A percentile compares a stretch with the other conserved stretches of the same genome.
These are phyloP conservation scores for Sebastes melanostomus DNA, from an alignment of 2,797 vertebrate genomes.

Conservation along the genomic window DNA sequence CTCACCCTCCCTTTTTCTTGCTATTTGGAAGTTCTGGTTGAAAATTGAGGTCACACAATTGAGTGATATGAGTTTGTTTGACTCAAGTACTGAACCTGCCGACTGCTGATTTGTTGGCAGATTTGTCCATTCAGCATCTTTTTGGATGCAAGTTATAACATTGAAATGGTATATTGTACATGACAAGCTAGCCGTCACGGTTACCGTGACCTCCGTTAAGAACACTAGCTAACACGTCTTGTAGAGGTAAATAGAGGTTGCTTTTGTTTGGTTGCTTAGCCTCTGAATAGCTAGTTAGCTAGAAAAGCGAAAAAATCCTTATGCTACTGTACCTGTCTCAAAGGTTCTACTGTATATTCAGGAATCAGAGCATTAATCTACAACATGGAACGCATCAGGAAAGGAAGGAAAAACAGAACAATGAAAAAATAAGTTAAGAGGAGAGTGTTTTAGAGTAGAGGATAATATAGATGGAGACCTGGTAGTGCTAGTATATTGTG, in stretches of 20 bases:
- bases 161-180: background rate
- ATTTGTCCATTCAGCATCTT: background rate
- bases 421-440: too few relatives aligned
- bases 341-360: background rate
- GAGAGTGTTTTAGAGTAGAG: too few relatives aligned
- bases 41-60: constrained; percentile 33
- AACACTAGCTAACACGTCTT: background rate
- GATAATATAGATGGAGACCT: too few relatives aligned
- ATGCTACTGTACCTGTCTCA: too few relatives aligned
- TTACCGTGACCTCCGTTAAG: background rate
- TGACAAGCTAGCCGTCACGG: too few relatives aligned
- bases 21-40: constrained; percentile 26
- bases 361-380: too few relatives aligned
- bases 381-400: too few relatives aligned
- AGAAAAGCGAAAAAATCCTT: too few relatives aligned
- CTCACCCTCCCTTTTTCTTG: background rate
- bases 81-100: background rate
- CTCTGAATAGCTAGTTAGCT: too few relatives aligned
- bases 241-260: background rate
- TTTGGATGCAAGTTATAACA: background rate
- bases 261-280: too few relatives aligned
- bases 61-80: background rate
- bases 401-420: too few relatives aligned
- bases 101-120: background rate
- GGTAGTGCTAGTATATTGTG: too few relatives aligned